Evolutionary conservation across 2,113 vertebrate species (phyloP).

Genomic region (Spea bombifrons): DNA sequence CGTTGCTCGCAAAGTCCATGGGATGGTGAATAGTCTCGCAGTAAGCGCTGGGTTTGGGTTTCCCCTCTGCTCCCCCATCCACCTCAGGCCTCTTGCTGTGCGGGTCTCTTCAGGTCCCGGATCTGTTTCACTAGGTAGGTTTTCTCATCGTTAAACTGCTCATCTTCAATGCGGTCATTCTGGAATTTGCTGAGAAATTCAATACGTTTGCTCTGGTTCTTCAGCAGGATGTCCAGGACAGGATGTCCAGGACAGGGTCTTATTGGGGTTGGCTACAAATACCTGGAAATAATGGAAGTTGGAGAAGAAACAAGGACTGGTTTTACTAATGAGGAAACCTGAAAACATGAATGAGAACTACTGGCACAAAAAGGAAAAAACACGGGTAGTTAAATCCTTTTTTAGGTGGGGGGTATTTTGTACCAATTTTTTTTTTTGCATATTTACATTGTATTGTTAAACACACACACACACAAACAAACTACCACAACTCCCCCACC

Average conservation of each 20-base stretch:
- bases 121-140: constrained; percentile 99
- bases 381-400: no score
- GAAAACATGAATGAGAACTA: no score
- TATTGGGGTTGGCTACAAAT: constrained; percentile 94
- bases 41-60: constrained; percentile 77
- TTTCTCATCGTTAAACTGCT: constrained; percentile 98
- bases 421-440: no score
- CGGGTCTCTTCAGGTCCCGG: constrained; percentile 94
- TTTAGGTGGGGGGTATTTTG: no score
- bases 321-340: no score
- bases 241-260: constrained; percentile 95
- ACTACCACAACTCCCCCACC: no score
- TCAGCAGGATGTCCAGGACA: constrained; percentile 95
- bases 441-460: no score
- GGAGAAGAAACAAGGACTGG: neutral
- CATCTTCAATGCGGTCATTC: constrained; percentile 93
- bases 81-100: constrained; percentile 87
- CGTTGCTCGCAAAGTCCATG: constrained; percentile 42
- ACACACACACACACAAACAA: no score
- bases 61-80: constrained; percentile 51
- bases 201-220: constrained; percentile 96
- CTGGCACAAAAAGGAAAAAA: no score
- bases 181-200: constrained; percentile 98
- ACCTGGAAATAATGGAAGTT: constrained; percentile 72
- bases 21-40: constrained; percentile 76